Percentiles rank a stretch among this genome's conserved stretches.
phyloP scores from a whole-genome alignment of 2,888 invertebrate genomes.

The Drosophila anomelani region DNA sequence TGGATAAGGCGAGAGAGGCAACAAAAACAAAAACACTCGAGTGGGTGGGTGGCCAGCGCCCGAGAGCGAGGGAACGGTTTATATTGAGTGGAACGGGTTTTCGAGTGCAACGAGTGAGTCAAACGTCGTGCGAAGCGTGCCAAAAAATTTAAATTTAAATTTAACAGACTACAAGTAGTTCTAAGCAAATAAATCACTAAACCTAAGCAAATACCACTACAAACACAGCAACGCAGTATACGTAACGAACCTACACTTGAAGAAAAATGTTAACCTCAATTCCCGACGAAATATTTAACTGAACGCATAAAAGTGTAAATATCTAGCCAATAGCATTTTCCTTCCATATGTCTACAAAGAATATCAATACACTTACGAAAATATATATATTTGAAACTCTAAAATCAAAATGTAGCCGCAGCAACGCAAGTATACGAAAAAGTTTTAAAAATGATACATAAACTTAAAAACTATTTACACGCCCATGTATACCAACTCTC shows the following conservation, averaged over 20 bases:
- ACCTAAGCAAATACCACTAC: constrained; percentile 62
- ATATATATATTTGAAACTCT: constrained; percentile 23
- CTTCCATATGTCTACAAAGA: constrained; percentile 57
- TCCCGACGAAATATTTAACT: constrained; percentile 19
- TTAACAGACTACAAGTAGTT: constrained; percentile 11
- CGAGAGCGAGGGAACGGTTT: constrained; percentile 29
- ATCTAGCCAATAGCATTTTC: constrained; percentile 63
- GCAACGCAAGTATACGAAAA: constrained; percentile 74
- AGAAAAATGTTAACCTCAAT: constrained; percentile 53
- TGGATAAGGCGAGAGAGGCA: constrained; percentile 61
- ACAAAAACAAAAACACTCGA: constrained; percentile 38
- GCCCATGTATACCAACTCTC: constrained; percentile 46
- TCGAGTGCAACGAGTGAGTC: constrained; percentile 29
- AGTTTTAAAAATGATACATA: constrained; percentile 35
- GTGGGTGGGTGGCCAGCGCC: constrained; percentile 63
- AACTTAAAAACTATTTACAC: constrained; percentile 33
- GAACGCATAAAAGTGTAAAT: constrained; percentile 58
- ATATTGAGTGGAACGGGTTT: constrained; percentile 53
- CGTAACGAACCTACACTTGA: constrained; percentile 63
- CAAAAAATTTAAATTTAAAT: constrained; percentile 34
- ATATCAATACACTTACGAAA: constrained; percentile 26
- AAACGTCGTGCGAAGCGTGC: constrained; percentile 27
- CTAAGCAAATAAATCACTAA: constrained; percentile 42
- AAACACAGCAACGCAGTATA: constrained; percentile 80
- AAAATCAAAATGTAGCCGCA: constrained; percentile 70